These are phyloP conservation scores for Crax fasciolata DNA, from an alignment of 2,797 vertebrate species.

Conservation along the genomic window DNA sequence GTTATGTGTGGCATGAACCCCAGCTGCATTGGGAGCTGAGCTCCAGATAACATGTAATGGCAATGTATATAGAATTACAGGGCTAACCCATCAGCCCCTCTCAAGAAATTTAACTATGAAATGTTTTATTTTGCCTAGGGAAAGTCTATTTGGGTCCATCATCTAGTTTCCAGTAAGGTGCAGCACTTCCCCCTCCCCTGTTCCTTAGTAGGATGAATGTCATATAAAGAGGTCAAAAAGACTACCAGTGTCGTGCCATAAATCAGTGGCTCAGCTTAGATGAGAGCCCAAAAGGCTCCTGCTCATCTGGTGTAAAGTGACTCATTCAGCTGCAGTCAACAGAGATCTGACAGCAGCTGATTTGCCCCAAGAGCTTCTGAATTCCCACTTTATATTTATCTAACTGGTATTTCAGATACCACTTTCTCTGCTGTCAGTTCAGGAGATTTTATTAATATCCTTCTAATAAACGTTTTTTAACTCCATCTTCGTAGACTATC, in stretches of 20 bases:
- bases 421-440: background rate
- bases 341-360: constrained; percentile 42
- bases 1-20: constrained; percentile 73
- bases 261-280: constrained; percentile 45
- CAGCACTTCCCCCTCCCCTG: background rate
- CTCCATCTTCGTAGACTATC: background rate
- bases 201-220: constrained; percentile 5
- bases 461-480: background rate
- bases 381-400: constrained; percentile 36
- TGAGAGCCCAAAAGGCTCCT: constrained; percentile 32
- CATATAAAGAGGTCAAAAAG: constrained; percentile 46
- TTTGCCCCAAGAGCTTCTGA: constrained; percentile 49
- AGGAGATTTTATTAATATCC: constrained; percentile 21
- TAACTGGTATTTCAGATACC: background rate
- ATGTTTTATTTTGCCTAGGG: constrained; percentile 57
- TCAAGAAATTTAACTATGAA: constrained; percentile 64
- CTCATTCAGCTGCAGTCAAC: constrained; percentile 14
- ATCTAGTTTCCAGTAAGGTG: constrained; percentile 27
- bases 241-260: constrained; percentile 31
- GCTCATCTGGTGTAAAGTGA: constrained; percentile 45
- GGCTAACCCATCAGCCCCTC: constrained; percentile 35
- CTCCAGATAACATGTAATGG: constrained; percentile 2
- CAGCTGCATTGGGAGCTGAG: constrained; percentile 55
- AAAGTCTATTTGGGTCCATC: constrained; percentile 24
- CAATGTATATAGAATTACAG: constrained; percentile 40